Percentiles rank a stretch among this genome's conserved stretches.
Conservation (phyloP, 2,113 vertebrate species). For the Anoura caudifer region DNA sequence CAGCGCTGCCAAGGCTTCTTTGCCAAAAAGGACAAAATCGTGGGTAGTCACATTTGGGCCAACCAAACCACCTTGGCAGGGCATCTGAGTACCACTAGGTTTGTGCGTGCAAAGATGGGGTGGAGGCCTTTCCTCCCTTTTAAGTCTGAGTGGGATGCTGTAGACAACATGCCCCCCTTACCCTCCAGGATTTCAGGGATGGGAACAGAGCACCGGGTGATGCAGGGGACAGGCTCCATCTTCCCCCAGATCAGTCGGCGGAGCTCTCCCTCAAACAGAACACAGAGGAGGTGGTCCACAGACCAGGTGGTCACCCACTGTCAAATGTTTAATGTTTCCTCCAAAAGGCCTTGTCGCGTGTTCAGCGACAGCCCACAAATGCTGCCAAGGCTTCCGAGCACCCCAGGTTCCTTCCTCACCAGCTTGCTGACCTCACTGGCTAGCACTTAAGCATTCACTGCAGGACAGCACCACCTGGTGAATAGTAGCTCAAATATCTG, state of each 20-base stretch:
- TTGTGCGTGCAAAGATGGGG: not conserved
- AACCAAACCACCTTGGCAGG: slow-evolving; percentile 25
- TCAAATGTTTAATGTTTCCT: not conserved
- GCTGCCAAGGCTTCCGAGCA: not conserved
- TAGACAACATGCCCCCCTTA: not conserved
- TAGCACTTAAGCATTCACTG: not conserved
- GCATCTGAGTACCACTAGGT: not conserved
- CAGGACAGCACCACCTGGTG: slow-evolving; percentile 51
- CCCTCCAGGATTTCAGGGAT: slow-evolving; percentile 52
- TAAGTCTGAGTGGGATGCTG: slow-evolving; percentile 42
- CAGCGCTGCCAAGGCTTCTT: not conserved
- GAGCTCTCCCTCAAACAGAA: not conserved
- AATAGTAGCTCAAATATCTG: not conserved
- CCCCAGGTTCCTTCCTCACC: not conserved
- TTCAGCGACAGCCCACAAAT: not conserved
- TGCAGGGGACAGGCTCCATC: not conserved
- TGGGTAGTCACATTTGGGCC: slow-evolving; percentile 6
- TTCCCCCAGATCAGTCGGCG: not conserved
- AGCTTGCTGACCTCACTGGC: not conserved
- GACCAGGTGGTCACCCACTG: not conserved
- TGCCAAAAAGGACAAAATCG: not conserved
- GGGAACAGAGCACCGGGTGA: not conserved
- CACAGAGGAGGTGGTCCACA: not conserved
- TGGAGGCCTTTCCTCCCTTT: not conserved
- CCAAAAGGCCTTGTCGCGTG: not conserved